Evolutionary conservation across 1,140 invertebrate genomes (phyloP).

Genomic region (Aphelenchoides fujianensis): DNA sequence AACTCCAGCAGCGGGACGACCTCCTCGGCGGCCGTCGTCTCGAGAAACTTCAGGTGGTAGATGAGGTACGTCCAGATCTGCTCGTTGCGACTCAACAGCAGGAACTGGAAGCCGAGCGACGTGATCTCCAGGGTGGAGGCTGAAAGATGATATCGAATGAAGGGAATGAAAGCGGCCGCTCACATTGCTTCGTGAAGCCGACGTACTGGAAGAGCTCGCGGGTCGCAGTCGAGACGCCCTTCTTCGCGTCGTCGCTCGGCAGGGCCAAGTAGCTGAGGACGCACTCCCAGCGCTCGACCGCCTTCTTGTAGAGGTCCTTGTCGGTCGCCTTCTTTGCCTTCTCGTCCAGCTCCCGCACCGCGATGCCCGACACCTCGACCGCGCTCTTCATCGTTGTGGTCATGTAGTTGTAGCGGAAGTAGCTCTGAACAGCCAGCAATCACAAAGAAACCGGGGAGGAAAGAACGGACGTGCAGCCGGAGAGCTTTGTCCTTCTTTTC

Average conservation of each 20-base stretch:
- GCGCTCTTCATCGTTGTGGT: constrained; percentile 32
- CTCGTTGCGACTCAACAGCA: constrained; percentile 36
- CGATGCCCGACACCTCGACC: constrained; percentile 29
- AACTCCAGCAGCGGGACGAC: constrained; percentile 33
- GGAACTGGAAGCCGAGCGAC: constrained; percentile 43
- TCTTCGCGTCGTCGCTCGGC: constrained; percentile 29
- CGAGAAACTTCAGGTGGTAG: constrained; percentile 35
- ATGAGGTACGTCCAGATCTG: constrained; percentile 52
- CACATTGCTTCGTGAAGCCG: constrained; percentile 37
- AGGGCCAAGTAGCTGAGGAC: constrained; percentile 47
- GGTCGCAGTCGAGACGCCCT: constrained; percentile 37
- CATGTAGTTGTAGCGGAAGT: constrained; percentile 48
- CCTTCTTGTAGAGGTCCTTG: constrained; percentile 34
- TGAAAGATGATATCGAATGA: too few relatives aligned
- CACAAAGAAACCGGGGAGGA: background rate
- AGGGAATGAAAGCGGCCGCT: constrained; percentile 16
- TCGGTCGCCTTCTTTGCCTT: constrained; percentile 37
- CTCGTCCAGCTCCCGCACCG: constrained; percentile 27
- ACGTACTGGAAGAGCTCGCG: constrained; percentile 39
- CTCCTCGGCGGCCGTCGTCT: constrained; percentile 16
- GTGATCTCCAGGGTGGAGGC: constrained; percentile 35
- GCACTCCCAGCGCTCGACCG: constrained; percentile 45
- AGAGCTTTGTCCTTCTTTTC: background rate
- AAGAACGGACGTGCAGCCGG: constrained; percentile 14
- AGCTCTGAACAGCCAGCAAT: constrained; percentile 9